Evolutionary conservation across 2,113 vertebrate genomes (phyloP), one percentile per base, ranked within the genome.

Genomic region (Pimephales promelas): DNA sequence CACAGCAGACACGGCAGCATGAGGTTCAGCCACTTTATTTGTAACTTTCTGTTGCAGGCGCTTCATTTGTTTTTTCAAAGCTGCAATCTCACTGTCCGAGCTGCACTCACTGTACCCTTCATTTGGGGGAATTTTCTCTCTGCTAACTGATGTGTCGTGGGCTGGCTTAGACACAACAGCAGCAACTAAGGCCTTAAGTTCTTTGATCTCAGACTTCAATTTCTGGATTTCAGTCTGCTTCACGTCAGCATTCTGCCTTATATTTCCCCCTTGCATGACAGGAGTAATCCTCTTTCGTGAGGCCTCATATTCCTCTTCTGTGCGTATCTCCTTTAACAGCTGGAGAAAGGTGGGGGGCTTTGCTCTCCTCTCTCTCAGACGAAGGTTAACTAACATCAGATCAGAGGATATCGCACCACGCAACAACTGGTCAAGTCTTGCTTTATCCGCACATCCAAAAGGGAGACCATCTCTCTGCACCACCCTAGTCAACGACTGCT

Each of bases 151-250:
- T 2, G 9, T 9, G 34, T 70, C 34, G 0, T 70, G 18, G 1
- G 34, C 31, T 4, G 28, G 20, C 34, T 62, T 75, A 22, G 79
- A 40, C 36, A 45, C 52, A 2, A 78, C 47, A 71, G 72, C 62
- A 34, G 79, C 49, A 43, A 86, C 52, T 20, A 82, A 45, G 16
- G 84, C 31, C 52, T 82, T 77, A 1, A 83, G 80, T 68, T 86
- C 79, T 82, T 85, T 81, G 1, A 85, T 75, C 28, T 85, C 84
- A 43, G 79, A 20, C 34, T 81, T 85, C 36, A 85, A 56, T 45
- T 36, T 52, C 59, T 85, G 79, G 28, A 82, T 68, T 43, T 85
- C 84, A 26, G n/a, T 49, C 54, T 85, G 70, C 57, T 76, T 76
- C 9, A 20, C 64, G 61, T 84, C 83, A 72, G 3, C 75, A 14